These are phyloP conservation scores for Melanotaenia duboulayi DNA, from an alignment of 2,113 vertebrate species.

Conservation along the genomic window DNA sequence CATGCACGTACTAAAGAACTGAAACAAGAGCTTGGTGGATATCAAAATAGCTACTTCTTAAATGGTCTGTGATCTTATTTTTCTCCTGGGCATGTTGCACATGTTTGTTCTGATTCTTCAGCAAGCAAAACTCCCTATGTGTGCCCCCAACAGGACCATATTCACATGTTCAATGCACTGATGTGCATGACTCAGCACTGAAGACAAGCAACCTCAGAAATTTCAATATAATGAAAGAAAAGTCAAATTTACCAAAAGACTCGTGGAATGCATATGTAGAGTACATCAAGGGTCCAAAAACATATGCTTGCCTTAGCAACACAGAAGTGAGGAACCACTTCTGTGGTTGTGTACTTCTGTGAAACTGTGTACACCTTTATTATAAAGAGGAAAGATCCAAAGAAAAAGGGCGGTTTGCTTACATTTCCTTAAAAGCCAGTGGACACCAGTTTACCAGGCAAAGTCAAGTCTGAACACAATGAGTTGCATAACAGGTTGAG, in stretches of 20 bases:
- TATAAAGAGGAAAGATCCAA: constrained; percentile 3
- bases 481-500: constrained; percentile 37
- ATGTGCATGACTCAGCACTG: constrained; percentile 31
- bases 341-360: too few relatives aligned
- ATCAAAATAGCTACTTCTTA: constrained; percentile 49
- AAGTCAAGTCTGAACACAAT: constrained; percentile 22
- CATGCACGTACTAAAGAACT: constrained; percentile 10
- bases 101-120: constrained; percentile 41
- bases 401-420: constrained; percentile 25
- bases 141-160: constrained; percentile 24
- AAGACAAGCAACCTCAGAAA: background rate
- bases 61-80: constrained; percentile 9
- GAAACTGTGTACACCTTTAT: background rate
- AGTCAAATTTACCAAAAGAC: constrained; percentile 19
- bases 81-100: constrained; percentile 41
- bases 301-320: constrained; percentile 30
- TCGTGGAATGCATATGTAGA: constrained; percentile 5
- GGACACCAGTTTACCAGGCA: constrained; percentile 14
- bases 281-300: constrained; percentile 3
- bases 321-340: background rate
- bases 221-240: constrained; percentile 11
- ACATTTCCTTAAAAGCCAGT: constrained; percentile 21
- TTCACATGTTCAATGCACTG: constrained; percentile 3
- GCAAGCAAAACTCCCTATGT: background rate
- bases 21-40: constrained; percentile 15